phyloP scores from a whole-genome alignment of 2,113 vertebrate species.

The Sander lucioperca region DNA sequence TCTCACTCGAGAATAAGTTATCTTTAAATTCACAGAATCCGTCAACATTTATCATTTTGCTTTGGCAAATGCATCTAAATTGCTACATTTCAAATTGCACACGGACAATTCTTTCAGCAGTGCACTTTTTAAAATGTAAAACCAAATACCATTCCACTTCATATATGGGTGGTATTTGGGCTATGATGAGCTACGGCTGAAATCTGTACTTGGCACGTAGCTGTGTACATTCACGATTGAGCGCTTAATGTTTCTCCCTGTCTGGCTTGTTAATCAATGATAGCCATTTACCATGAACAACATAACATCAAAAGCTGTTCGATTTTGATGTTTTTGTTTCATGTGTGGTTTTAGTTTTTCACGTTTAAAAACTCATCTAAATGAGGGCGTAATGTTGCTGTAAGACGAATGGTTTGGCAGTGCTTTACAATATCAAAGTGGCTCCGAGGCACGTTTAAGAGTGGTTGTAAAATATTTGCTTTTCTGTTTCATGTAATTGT shows the following conservation, averaged over 20 bases:
- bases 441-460: conserved; percentile 58
- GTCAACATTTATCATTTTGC: conserved; percentile 31
- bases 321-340: conserved; percentile 47
- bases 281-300: conserved; percentile 57
- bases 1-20: conserved; percentile 33
- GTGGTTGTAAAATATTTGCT: conserved; percentile 76
- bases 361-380: conserved; percentile 40
- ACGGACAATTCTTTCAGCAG: conserved; percentile 52
- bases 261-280: conserved; percentile 56
- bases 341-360: conserved; percentile 29
- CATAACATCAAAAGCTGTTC: conserved; percentile 52
- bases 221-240: conserved; percentile 52
- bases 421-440: conserved; percentile 58
- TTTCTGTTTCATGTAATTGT: conserved; percentile 60
- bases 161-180: conserved; percentile 10
- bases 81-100: conserved; percentile 50
- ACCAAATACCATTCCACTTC: conserved; percentile 5
- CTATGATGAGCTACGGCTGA: conserved; percentile 34
- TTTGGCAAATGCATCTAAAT: conserved; percentile 44
- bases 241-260: conserved; percentile 68
- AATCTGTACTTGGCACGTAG: conserved; percentile 58
- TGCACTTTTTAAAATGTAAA: conserved; percentile 63
- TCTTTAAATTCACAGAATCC: conserved; percentile 36
- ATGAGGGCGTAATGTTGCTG: conserved; percentile 33
- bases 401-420: conserved; percentile 46